Evolutionary conservation across 2,113 vertebrate species (phyloP), one percentile per base, ranked within the genome.

Genomic region (Isichthys henryi): DNA sequence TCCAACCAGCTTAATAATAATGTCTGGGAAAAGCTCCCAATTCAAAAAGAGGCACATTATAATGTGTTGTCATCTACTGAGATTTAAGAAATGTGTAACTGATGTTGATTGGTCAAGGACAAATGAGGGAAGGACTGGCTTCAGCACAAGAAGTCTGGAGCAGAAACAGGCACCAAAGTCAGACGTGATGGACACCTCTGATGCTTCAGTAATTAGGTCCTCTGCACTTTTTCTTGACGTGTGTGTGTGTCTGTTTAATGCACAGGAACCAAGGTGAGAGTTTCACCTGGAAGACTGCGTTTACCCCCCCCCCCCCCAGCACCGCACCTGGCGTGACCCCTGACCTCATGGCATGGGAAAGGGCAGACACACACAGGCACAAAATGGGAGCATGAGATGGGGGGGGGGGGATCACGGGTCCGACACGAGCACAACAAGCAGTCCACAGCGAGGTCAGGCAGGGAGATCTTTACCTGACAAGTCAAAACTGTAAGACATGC

Each of bases 401-500:
- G 49, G 91, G 90, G 82, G 77, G 87, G 88, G 74, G 46, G 48
- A 8, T 7, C 17, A 89, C 90, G 87, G 74, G 87, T 19, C 27
- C 0, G 45, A 85, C 17, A 86, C 91, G 92, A 96, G 92, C 95
- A 95, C 92, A 95, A 92, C 48, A 91, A 49, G 80, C 88, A 88
- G 62, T 53, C 82, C 62, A 92, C 53, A 91, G 90, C 94, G 52
- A 86, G 45, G 62, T 95, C 97, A 97, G 96, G 96, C 92, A 96
- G 94, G 93, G 91, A 91, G 91, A 92, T 88, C 95, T 96, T 99
- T 99, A 99, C 98, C 98, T 99, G 98, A 97, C 95, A 96, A 96
- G 95, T 99, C 98, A 99, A 98, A 99, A 98, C 97, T 99, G 96
- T 98, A 95, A 97, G 98, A 99, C 97, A 98, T 97, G 97, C 98